Conservation (phyloP, 2,113 vertebrate species). For the Bos taurus region ARS-UCD2.0 NC_037342.1:76160001-76160500, state of each 20-base stretch:
- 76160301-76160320: background rate
- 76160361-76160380: background rate
- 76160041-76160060: conserved; percentile 71
- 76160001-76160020: conserved; percentile 53
- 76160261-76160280: background rate
- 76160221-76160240: conserved; percentile 38
- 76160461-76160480: background rate
- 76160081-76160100: conserved; percentile 68
- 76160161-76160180: conserved; percentile 36
- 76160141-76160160: conserved; percentile 33
- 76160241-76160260: conserved; percentile 5
- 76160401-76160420: background rate
- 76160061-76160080: conserved; percentile 78
- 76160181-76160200: background rate
- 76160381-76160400: background rate
- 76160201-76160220: background rate
- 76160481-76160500: background rate
- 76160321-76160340: background rate
- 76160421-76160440: background rate
- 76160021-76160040: conserved; percentile 64
- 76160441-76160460: background rate
- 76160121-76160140: background rate
- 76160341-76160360: background rate
- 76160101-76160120: conserved; percentile 56
- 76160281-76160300: background rate